Conservation (phyloP, 2,113 vertebrate genomes). For the Melanerpes formicivorus region DNA sequence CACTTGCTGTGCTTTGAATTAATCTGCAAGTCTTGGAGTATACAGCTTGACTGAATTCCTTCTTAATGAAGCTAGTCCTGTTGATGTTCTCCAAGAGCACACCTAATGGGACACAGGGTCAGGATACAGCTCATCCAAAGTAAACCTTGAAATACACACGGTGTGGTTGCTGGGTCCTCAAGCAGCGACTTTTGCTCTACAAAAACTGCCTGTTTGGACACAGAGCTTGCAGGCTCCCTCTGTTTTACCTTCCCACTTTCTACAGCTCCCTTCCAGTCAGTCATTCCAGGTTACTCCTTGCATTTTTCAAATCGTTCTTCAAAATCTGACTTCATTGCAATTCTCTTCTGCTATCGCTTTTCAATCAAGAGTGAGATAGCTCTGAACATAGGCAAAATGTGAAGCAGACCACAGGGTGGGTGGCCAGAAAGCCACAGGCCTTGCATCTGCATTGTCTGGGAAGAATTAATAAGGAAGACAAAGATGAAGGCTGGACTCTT, state of each 20-base stretch:
- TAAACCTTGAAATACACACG: neutral
- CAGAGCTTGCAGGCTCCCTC: neutral
- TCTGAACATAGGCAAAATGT: neutral
- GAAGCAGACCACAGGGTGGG: neutral
- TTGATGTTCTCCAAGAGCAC: neutral
- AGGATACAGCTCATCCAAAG: neutral
- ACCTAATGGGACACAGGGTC: neutral
- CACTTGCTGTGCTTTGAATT: neutral
- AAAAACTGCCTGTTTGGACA: neutral
- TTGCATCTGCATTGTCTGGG: neutral
- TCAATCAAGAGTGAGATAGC: neutral
- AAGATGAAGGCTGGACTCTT: neutral
- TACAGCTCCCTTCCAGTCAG: neutral
- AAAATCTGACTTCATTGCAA: neutral
- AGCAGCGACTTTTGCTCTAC: neutral
- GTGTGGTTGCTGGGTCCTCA: neutral
- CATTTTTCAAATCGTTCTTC: neutral
- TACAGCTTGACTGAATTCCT: neutral
- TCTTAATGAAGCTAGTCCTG: neutral
- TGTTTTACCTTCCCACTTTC: neutral
- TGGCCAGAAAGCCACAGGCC: neutral
- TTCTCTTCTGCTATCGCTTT: neutral
- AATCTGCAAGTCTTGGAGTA: neutral
- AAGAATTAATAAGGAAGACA: neutral
- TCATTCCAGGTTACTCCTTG: neutral